phyloP scores from a whole-genome alignment of 2,888 invertebrate species.

The Pachliopta kotzebuea region DNA sequence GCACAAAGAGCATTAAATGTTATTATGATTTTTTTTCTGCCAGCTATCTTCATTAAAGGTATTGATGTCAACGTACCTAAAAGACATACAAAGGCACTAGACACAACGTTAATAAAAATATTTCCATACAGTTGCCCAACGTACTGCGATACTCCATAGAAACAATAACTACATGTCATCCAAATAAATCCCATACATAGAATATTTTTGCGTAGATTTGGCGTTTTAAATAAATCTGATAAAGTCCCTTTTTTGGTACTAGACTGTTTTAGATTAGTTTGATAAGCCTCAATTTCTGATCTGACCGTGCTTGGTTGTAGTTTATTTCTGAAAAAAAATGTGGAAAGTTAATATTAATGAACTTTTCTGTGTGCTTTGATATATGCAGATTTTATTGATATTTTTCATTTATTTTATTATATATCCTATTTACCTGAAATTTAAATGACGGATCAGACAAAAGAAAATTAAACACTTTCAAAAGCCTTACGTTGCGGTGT shows the following conservation, averaged over 20 bases:
- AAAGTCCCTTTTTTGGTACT: constrained; percentile 76
- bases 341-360: neutral
- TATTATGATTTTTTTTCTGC: constrained; percentile 84
- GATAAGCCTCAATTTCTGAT: constrained; percentile 58
- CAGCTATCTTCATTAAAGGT: constrained; percentile 82
- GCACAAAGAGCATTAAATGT: constrained; percentile 83
- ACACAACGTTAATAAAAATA: constrained; percentile 89
- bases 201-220: constrained; percentile 85
- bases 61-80: constrained; percentile 82
- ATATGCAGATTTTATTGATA: no score
- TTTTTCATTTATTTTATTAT: no score
- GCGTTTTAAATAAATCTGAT: constrained; percentile 85
- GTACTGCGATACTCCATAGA: constrained; percentile 91
- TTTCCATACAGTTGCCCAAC: constrained; percentile 89
- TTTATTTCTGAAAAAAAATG: constrained; percentile 62
- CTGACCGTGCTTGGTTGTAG: constrained; percentile 65
- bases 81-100: constrained; percentile 84
- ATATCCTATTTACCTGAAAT: no score
- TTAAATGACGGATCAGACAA: no score
- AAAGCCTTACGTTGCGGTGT: no score
- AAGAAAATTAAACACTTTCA: no score
- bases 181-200: constrained; percentile 87
- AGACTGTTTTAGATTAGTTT: constrained; percentile 50
- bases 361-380: no score
- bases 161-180: constrained; percentile 88